A percentile compares a stretch with the other conserved stretches of the same genome.
Evolutionary conservation across 2,113 vertebrate genomes (phyloP).

Genomic region (Edolisoma coerulescens): DNA sequence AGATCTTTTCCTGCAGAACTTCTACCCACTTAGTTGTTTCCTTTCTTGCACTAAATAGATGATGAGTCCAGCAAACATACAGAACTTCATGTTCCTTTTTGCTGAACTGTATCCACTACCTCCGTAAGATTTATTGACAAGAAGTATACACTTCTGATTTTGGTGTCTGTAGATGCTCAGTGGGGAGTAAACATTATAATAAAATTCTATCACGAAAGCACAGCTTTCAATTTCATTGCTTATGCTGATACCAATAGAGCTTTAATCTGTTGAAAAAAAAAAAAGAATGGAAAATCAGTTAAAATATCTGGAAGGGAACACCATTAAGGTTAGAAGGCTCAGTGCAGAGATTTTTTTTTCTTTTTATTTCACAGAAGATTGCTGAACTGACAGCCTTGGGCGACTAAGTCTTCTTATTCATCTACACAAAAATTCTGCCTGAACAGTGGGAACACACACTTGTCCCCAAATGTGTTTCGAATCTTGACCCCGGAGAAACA

Average conservation of each 20-base stretch:
- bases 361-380: neutral
- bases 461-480: neutral
- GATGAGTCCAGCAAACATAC: neutral
- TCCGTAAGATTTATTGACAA: neutral
- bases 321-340: neutral
- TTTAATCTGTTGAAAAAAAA: neutral
- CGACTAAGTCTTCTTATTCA: neutral
- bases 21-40: neutral
- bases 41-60: neutral
- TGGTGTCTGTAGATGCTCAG: neutral
- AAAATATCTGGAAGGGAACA: neutral
- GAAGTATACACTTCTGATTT: neutral
- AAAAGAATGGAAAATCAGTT: neutral
- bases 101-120: neutral
- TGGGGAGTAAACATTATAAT: neutral
- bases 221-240: neutral
- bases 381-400: neutral
- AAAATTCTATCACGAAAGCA: neutral
- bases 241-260: neutral
- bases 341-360: neutral
- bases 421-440: neutral
- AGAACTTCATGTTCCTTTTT: neutral
- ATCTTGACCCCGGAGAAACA: neutral
- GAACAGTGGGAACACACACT: neutral
- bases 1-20: neutral